Evolutionary conservation across 2,113 vertebrate species (phyloP).

Genomic region (Fulmarus glacialis): DNA sequence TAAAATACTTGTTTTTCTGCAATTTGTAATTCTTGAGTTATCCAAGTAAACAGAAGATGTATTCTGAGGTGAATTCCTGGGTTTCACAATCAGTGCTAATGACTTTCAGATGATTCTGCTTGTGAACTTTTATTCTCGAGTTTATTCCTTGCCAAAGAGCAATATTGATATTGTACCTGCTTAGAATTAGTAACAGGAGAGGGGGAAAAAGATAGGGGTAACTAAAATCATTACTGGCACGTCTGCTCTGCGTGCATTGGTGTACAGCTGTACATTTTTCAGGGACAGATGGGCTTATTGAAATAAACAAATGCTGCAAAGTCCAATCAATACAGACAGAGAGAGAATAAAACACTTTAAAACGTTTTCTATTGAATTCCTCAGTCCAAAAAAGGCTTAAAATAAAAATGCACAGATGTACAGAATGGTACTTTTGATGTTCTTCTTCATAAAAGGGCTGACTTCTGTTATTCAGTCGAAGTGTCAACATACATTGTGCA

Average conservation of each 20-base stretch:
- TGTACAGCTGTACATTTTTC: slow-evolving; percentile 46
- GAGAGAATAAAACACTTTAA: slow-evolving; percentile 39
- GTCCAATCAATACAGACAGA: slow-evolving; percentile 34
- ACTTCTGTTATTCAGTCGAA: slow-evolving; percentile 46
- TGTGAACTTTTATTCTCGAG: slow-evolving; percentile 23
- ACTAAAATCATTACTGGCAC: slow-evolving; percentile 54
- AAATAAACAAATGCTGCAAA: slow-evolving; percentile 66
- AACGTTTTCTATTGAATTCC: slow-evolving; percentile 49
- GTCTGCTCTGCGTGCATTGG: slow-evolving; percentile 21
- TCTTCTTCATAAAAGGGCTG: slow-evolving; percentile 41
- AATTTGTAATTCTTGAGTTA: slow-evolving; percentile 47
- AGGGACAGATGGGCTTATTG: slow-evolving; percentile 57
- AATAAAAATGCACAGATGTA: slow-evolving; percentile 57
- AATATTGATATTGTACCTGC: slow-evolving; percentile 59
- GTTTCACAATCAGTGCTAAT: slow-evolving; percentile 24
- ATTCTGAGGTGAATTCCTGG: slow-evolving; percentile 11
- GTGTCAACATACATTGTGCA: slow-evolving; percentile 36
- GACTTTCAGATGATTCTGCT: slow-evolving; percentile 25
- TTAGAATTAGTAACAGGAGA: slow-evolving; percentile 61
- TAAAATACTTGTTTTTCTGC: slow-evolving; percentile 41
- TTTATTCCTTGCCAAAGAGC: slow-evolving; percentile 31
- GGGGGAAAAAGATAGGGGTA: not conserved
- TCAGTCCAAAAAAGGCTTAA: slow-evolving; percentile 34
- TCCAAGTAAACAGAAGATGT: not conserved
- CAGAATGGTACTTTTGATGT: slow-evolving; percentile 40